Evolutionary conservation across 2,797 vertebrate species (phyloP).

Genomic region (Rhinatrema bivittatum): DNA sequence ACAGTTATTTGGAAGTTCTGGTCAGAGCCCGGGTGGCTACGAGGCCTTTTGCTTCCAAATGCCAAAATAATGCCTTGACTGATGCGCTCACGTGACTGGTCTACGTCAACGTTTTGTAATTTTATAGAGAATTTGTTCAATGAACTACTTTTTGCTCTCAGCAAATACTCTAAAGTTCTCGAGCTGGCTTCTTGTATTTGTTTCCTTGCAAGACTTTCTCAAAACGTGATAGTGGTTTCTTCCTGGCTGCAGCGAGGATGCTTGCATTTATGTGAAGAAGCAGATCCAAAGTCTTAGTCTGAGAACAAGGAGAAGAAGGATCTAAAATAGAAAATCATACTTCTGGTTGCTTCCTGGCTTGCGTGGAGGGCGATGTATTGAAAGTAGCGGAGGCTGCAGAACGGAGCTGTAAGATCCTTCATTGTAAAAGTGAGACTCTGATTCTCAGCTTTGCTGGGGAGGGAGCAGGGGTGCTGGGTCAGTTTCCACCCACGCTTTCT

Average conservation of each 20-base stretch:
- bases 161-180: conserved; percentile 11
- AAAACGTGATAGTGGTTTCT: too few relatives aligned
- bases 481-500: conserved; percentile 40
- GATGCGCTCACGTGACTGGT: conserved; percentile 35
- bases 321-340: too few relatives aligned
- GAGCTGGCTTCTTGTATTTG: too few relatives aligned
- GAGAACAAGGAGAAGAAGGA: too few relatives aligned
- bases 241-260: too few relatives aligned
- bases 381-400: too few relatives aligned
- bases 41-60: conserved; percentile 7
- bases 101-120: conserved; percentile 30
- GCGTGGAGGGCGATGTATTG: too few relatives aligned
- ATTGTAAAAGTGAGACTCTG: conserved; percentile 27
- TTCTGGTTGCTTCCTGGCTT: too few relatives aligned
- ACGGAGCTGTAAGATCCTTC: conserved; percentile 5
- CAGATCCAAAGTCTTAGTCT: too few relatives aligned
- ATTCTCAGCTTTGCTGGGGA: conserved; percentile 23
- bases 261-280: too few relatives aligned
- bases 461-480: conserved; percentile 9
- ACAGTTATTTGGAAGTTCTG: conserved; percentile 16
- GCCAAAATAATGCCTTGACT: conserved; percentile 27
- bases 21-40: conserved; percentile 6
- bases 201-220: too few relatives aligned
- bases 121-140: conserved; percentile 29
- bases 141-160: background rate